Conservation (phyloP, 2,113 vertebrate species). For the Apeltes quadracus region DNA sequence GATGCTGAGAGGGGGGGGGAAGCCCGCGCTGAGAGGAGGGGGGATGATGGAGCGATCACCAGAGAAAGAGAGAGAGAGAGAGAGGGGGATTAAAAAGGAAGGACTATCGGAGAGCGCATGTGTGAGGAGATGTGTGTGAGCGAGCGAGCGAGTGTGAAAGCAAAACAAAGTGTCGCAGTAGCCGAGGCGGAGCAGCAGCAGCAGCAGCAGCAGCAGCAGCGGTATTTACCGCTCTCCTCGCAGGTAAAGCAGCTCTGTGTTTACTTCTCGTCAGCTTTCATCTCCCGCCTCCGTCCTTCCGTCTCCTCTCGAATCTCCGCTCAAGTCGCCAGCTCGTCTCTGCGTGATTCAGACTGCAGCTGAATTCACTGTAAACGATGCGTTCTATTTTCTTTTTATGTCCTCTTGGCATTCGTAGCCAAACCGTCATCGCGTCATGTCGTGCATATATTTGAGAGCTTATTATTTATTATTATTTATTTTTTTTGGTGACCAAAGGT, state of each 20-base stretch:
- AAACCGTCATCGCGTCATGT: neutral
- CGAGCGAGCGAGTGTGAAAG: slow-evolving; percentile 50
- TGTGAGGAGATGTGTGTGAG: slow-evolving; percentile 66
- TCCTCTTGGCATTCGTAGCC: neutral
- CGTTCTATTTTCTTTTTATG: neutral
- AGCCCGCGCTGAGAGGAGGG: slow-evolving; percentile 58
- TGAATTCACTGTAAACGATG: neutral
- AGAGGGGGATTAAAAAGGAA: slow-evolving; percentile 46
- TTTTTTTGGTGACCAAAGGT: slow-evolving; percentile 20
- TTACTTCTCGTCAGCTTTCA: slow-evolving; percentile 8
- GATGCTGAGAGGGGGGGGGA: slow-evolving; percentile 46
- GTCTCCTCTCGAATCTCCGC: neutral
- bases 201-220: slow-evolving; percentile 42
- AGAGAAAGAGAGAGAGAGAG: slow-evolving; percentile 28
- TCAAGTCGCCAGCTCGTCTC: neutral
- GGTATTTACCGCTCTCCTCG: slow-evolving; percentile 49
- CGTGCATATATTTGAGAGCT: slow-evolving; percentile 13
- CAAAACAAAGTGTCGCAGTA: slow-evolving; percentile 82
- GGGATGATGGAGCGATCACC: slow-evolving; percentile 44
- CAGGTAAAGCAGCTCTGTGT: slow-evolving; percentile 61
- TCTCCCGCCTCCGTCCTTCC: slow-evolving; percentile 12
- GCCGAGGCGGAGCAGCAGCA: slow-evolving; percentile 70
- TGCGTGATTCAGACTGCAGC: neutral
- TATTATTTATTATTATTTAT: no score
- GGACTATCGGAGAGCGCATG: slow-evolving; percentile 64